Evolutionary conservation across 2,113 vertebrate genomes (phyloP).

Genomic region (Dinomys branickii): DNA sequence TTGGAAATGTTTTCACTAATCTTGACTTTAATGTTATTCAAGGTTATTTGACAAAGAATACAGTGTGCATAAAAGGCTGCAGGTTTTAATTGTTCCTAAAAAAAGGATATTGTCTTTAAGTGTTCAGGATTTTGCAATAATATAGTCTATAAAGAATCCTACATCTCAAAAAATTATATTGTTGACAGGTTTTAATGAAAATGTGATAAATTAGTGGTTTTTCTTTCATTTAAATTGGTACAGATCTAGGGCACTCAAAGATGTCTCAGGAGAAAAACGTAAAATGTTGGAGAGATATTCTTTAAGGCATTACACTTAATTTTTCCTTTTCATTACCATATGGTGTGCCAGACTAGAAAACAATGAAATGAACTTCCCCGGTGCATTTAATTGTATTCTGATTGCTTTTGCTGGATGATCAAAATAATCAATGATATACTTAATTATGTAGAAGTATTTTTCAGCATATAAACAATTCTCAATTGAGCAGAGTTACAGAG

Average conservation of each 20-base stretch:
- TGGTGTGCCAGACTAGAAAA: neutral
- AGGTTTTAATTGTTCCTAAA: neutral
- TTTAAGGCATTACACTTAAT: constrained; percentile 29
- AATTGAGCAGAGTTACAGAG: neutral
- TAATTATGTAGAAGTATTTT: neutral
- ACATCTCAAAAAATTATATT: neutral
- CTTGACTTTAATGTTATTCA: constrained; percentile 73
- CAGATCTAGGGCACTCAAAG: neutral
- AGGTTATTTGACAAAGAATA: constrained; percentile 72
- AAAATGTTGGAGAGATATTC: neutral
- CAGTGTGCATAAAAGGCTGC: neutral
- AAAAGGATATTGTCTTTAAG: neutral
- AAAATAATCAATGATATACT: neutral
- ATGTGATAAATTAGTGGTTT: neutral
- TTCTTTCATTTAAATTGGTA: neutral
- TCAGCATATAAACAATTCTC: neutral
- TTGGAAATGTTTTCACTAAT: constrained; percentile 76
- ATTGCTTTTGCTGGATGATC: neutral
- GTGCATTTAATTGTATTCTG: constrained; percentile 17
- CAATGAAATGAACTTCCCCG: neutral
- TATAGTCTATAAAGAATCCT: neutral
- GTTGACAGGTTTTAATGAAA: neutral
- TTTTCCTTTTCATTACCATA: neutral
- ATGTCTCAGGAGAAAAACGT: neutral
- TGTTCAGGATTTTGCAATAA: constrained; percentile 12